These are phyloP conservation scores for Kuschelorhynchus macadamiae DNA, from an alignment of 2,888 invertebrate species.

Conservation along the genomic window DNA sequence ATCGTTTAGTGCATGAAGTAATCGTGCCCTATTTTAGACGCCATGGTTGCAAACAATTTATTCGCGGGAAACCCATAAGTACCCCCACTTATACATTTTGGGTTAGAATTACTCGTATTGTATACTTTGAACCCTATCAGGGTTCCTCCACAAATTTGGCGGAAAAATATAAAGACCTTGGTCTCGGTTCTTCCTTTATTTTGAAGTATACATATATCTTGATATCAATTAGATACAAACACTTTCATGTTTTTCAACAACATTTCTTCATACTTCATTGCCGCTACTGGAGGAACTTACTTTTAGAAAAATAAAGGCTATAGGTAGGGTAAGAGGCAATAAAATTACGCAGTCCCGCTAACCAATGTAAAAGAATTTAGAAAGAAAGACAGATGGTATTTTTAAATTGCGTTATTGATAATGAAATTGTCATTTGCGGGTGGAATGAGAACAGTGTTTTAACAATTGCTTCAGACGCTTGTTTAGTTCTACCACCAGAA, in stretches of 20 bases:
- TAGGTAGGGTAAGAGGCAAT: conserved; percentile 50
- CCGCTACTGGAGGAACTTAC: conserved; percentile 41
- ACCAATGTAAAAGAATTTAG: conserved; percentile 22
- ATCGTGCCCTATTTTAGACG: conserved; percentile 62
- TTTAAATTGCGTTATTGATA: too few relatives aligned
- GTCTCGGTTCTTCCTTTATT: conserved; percentile 25
- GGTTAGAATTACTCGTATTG: conserved; percentile 53
- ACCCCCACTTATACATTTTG: conserved; percentile 58
- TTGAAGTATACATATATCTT: conserved; percentile 28
- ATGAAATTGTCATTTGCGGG: neutral
- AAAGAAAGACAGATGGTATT: neutral
- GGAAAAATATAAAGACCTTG: conserved; percentile 46
- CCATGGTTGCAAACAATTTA: conserved; percentile 47
- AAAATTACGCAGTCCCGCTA: conserved; percentile 14
- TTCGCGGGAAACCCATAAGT: conserved; percentile 58
- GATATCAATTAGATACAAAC: too few relatives aligned
- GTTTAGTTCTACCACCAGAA: neutral
- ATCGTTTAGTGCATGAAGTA: conserved; percentile 60
- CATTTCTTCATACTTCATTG: too few relatives aligned
- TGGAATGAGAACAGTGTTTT: conserved; percentile 52
- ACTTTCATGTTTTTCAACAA: conserved; percentile 53
- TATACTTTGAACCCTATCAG: conserved; percentile 57
- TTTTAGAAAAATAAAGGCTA: conserved; percentile 29
- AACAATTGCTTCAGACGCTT: conserved; percentile 40
- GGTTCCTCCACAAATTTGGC: conserved; percentile 45